A percentile compares a stretch with the other conserved stretches of the same genome.
phyloP scores from a whole-genome alignment of 1,140 invertebrate genomes.

The Paraescarpia echinospica region DNA sequence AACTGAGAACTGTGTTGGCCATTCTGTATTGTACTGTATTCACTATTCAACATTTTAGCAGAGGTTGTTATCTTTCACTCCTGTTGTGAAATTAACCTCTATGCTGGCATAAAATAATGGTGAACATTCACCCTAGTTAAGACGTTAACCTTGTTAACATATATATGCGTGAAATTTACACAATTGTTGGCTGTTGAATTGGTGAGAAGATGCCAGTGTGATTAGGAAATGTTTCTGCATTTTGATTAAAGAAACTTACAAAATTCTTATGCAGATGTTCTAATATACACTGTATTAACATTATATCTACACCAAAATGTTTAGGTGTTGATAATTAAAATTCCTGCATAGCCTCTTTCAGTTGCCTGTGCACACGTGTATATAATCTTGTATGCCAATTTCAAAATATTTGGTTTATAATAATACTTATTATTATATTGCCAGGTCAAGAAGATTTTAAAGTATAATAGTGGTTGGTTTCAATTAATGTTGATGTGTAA shows the following conservation, averaged over 20 bases:
- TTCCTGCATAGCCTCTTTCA: too few species aligned
- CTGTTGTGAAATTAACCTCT: too few species aligned
- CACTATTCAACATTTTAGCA: background rate
- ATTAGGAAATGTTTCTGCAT: too few species aligned
- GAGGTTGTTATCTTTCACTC: background rate
- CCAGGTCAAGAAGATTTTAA: background rate
- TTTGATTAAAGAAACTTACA: too few species aligned
- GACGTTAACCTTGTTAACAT: background rate
- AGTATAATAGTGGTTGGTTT: background rate
- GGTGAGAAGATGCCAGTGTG: too few species aligned
- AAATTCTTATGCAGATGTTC: too few species aligned
- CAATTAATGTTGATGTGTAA: background rate
- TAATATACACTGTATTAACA: too few species aligned
- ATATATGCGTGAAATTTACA: background rate
- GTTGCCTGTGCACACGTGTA: too few species aligned
- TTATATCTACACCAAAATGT: too few species aligned
- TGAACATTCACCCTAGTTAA: background rate
- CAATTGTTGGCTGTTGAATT: background rate
- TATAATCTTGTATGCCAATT: too few species aligned
- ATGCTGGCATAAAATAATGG: background rate
- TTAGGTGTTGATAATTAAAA: too few species aligned
- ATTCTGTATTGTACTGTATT: background rate
- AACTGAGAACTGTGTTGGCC: background rate
- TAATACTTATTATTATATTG: background rate
- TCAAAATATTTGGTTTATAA: background rate